Conservation (phyloP, 1,140 invertebrate genomes). For the Eriosoma lanigerum region DNA sequence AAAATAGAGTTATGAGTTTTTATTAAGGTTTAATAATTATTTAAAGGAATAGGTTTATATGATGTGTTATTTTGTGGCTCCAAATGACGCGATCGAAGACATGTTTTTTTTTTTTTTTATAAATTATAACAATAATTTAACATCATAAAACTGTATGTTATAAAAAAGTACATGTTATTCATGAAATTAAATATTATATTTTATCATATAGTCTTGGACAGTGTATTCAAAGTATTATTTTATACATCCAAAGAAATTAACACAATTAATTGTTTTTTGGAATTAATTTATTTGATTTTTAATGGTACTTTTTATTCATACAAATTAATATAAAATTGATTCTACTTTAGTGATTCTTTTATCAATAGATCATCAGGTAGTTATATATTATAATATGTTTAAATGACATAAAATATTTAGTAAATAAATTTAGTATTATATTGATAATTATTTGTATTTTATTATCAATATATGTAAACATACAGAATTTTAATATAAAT, state of each 20-base stretch:
- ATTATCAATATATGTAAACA: too few species aligned
- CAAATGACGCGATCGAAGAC: slow-evolving; percentile 12
- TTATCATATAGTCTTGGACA: not conserved
- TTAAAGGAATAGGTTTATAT: not conserved
- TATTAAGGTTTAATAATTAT: slow-evolving; percentile 20
- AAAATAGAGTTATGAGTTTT: slow-evolving; percentile 15
- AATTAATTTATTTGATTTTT: slow-evolving; percentile 1
- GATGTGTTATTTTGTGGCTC: slow-evolving; percentile 4
- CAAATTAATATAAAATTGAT: not conserved
- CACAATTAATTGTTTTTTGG: slow-evolving; percentile 22
- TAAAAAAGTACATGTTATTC: slow-evolving; percentile 24
- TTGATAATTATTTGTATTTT: too few species aligned
- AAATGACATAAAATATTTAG: too few species aligned
- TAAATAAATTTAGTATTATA: too few species aligned
- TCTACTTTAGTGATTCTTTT: too few species aligned
- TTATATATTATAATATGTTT: too few species aligned
- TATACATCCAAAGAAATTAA: not conserved
- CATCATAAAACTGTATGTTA: not conserved
- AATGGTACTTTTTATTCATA: not conserved
- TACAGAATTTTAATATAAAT: too few species aligned
- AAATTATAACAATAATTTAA: slow-evolving; percentile 26
- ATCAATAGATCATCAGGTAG: too few species aligned
- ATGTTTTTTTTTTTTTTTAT: slow-evolving; percentile 1
- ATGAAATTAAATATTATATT: not conserved
- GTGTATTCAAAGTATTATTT: not conserved